A percentile compares a stretch with the other conserved stretches of the same genome.
Conservation (phyloP, 2,888 invertebrate species). For the Watsonalla binaria region DNA sequence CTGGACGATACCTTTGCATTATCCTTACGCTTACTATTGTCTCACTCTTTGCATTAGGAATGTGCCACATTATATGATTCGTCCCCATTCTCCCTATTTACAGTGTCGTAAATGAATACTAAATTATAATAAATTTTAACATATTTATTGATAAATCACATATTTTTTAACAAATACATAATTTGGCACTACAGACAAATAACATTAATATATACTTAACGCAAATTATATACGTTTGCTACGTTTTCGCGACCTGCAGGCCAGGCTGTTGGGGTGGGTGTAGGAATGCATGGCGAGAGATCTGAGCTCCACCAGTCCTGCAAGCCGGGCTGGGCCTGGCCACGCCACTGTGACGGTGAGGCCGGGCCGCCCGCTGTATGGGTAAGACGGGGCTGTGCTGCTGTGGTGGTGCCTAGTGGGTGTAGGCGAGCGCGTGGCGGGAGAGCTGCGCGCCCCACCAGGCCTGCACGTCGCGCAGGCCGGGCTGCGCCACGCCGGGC, state of each 20-base stretch:
- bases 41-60: constrained; percentile 83
- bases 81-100: constrained; percentile 38
- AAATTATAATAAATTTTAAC: constrained; percentile 12
- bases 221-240: too few relatives aligned
- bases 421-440: constrained; percentile 11
- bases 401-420: background rate
- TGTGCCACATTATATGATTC: constrained; percentile 74
- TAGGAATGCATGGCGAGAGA: too few relatives aligned
- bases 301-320: too few relatives aligned
- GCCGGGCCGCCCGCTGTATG: too few relatives aligned
- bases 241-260: too few relatives aligned
- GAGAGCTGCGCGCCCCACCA: constrained; percentile 92
- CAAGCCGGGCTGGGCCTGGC: too few relatives aligned
- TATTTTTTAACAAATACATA: constrained; percentile 20
- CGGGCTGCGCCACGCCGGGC: constrained; percentile 37
- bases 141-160: constrained; percentile 11
- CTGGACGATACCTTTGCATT: constrained; percentile 82
- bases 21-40: constrained; percentile 79
- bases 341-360: too few relatives aligned
- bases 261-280: too few relatives aligned
- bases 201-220: background rate
- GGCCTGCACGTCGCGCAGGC: constrained; percentile 86
- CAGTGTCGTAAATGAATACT: constrained; percentile 38
- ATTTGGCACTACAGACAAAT: constrained; percentile 30
- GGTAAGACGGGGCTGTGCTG: too few relatives aligned